A percentile compares a stretch with the other conserved stretches of the same genome.
Conservation (phyloP, 2,797 vertebrate genomes). For the Danio albolineatus region DNA sequence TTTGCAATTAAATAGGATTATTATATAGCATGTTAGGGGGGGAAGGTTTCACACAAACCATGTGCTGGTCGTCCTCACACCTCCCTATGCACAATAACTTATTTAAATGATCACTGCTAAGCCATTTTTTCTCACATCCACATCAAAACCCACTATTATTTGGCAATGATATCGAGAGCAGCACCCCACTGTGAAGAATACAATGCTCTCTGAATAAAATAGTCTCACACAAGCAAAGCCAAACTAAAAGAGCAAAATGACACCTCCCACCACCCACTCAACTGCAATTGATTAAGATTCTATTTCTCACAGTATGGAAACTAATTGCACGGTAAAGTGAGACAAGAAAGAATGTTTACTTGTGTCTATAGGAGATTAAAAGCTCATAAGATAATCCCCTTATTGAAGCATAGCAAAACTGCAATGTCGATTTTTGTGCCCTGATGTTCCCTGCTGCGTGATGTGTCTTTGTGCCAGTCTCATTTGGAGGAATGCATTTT, state of each 20-base stretch:
- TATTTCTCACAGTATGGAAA: slow-evolving; percentile 27
- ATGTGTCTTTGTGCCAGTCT: slow-evolving; percentile 45
- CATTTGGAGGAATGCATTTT: slow-evolving; percentile 54
- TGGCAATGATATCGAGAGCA: background rate
- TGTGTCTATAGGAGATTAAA: slow-evolving; percentile 20
- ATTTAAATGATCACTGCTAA: slow-evolving; percentile 4
- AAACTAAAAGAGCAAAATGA: slow-evolving; percentile 2
- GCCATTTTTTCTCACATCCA: slow-evolving; percentile 8
- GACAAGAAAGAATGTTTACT: slow-evolving; percentile 27
- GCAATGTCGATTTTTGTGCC: slow-evolving; percentile 19
- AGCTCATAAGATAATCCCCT: slow-evolving; percentile 43
- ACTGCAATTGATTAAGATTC: slow-evolving; percentile 16
- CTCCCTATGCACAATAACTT: background rate
- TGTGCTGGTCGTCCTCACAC: slow-evolving; percentile 12
- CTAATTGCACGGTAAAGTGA: slow-evolving; percentile 34
- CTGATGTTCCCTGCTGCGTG: slow-evolving; percentile 14
- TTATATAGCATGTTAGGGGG: no score
- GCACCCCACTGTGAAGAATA: slow-evolving; percentile 4
- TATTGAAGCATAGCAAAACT: slow-evolving; percentile 46
- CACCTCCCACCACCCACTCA: slow-evolving; percentile 6
- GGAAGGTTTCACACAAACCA: no score
- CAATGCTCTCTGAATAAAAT: background rate
- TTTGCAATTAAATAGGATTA: no score
- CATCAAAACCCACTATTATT: background rate
- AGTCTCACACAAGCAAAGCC: slow-evolving; percentile 3